Base-by-base conservation (phyloP, 2,888 invertebrate genomes). In the Apodemia duryi region DNA sequence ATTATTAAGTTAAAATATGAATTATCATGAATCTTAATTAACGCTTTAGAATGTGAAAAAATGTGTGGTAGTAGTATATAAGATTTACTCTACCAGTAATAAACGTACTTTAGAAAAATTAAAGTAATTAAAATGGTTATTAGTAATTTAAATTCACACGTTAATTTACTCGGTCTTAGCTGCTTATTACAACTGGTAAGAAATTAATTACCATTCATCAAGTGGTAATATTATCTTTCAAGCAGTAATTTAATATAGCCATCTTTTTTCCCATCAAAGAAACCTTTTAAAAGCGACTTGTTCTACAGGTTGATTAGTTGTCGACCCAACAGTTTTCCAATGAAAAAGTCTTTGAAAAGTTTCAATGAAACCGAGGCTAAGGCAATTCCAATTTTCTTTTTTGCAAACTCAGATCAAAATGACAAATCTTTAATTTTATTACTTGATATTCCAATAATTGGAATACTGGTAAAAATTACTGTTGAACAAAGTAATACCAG, bases 291-390 rank as follows among this genome's bases (percentile, higher is more conserved):
- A 46, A 46, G 46, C 46, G 46, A 46, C 46, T 46, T 46, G 57
- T 57, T 64, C 54, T 29, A 60, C 60, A 64, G 57, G 57, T 64
- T 64, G 60, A 64, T 64, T 64, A 64, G 60, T 60, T 60, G 43
- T 64, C 64, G 64, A 64, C 57, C 60, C 29, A 46, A 60, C 28
- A 57, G 57, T 57, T 57, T 57, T 57, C 57, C 54, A 38, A 32
- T 32, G 54, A 21, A 41, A 64, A 63, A 46, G 64, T 64, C 64
- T 60, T 64, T 60, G 60, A 64, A 60, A 64, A 64, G 46, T 60
- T 64, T 60, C 57, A 64, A 57, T 57, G 57, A 57, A 57, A 57
- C 57, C 57, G 57, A 57, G 32, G 10, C 57, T 29, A 32, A 57
- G 32, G 57, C 57, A 57, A 57, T 57, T 32, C 57, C 57, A 57